phyloP scores from a whole-genome alignment of 2,797 vertebrate genomes.

The Enteromius anoplus region DNA sequence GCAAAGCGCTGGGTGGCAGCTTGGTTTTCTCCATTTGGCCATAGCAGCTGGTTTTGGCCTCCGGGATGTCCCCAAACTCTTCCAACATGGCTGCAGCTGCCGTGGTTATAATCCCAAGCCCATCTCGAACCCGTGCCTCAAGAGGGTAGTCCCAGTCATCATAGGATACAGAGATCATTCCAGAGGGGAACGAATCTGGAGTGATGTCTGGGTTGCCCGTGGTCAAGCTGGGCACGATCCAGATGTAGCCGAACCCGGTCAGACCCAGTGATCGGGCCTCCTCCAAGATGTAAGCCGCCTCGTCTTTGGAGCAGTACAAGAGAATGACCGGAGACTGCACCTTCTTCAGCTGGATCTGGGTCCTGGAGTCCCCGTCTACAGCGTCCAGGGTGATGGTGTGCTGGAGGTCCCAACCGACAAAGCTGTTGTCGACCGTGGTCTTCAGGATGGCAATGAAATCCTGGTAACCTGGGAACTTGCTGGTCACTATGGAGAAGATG shows the following conservation, averaged over 20 bases:
- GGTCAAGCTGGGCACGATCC: constrained; percentile 96
- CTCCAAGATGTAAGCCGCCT: constrained; percentile 90
- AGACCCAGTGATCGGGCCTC: constrained; percentile 94
- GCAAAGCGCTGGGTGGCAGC: constrained; percentile 84
- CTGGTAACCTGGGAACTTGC: constrained; percentile 94
- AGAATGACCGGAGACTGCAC: constrained; percentile 95
- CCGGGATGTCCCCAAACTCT: constrained; percentile 91
- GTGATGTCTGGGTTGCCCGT: constrained; percentile 91
- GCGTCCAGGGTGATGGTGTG: constrained; percentile 90
- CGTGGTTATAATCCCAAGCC: constrained; percentile 94
- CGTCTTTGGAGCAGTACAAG: constrained; percentile 95
- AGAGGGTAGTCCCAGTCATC: constrained; percentile 98
- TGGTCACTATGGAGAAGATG: constrained; percentile 95
- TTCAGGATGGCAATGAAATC: constrained; percentile 96
- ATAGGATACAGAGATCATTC: constrained; percentile 94
- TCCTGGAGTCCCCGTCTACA: constrained; percentile 88
- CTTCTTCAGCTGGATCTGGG: constrained; percentile 95
- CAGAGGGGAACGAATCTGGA: constrained; percentile 90
- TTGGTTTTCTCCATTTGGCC: constrained; percentile 88
- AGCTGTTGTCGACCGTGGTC: constrained; percentile 96
- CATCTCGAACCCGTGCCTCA: constrained; percentile 89
- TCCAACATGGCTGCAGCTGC: constrained; percentile 93
- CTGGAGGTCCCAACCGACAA: constrained; percentile 98
- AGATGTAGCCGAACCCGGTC: constrained; percentile 95
- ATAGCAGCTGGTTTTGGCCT: constrained; percentile 91